Evolutionary conservation across 35 echinoderm and acorn worm genomes (phyloP), one percentile per base, ranked within the genome.

Genomic region (Apostichopus japonicus): DNA sequence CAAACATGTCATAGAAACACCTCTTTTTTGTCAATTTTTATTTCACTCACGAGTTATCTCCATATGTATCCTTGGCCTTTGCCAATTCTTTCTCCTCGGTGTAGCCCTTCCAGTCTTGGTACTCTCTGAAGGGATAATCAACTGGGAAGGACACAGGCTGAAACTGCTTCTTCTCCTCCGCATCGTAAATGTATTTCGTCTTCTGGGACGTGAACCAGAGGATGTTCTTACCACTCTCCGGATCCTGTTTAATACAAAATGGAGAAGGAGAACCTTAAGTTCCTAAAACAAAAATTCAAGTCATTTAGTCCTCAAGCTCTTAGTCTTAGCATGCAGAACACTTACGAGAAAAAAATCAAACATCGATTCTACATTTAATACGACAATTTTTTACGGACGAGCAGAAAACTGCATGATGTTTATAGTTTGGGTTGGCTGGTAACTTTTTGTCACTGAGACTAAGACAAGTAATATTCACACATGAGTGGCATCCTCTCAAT

Each of bases 151-250:
- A 79, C 8, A 99, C 92, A 0, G 95, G 80, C 77, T 92, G 55
- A 77, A 99, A 99, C 15, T 90, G 91, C 90, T 99, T 99, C 76
- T 99, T 99, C 90, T 99, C 97, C 82, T 99, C 95, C 0, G 91
- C 77, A 92, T 99, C 97, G 61, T 99, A 99, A 24, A 95, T 90
- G 84, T 99, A 99, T 79, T 99, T 99, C 5, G 93, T 92, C 65
- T 98, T 98, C 89, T 99, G 97, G 73, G 96, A 99, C 55, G 51
- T 88, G 73, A 99, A 99, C 95, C 95, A 99, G 54, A 86, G 86
- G 90, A 77, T 44, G 52, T 76, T 84, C 17, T 93, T 73, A 8
- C 75, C 58, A 16, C 19, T 55, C 53, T 87, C 82, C 14, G 19
- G 65, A 44, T 87, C 77, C 92, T 93, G 82, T 54, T 11, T 82